phyloP scores from a whole-genome alignment of 2,113 vertebrate species.

The Bambusicola thoracicus region DNA sequence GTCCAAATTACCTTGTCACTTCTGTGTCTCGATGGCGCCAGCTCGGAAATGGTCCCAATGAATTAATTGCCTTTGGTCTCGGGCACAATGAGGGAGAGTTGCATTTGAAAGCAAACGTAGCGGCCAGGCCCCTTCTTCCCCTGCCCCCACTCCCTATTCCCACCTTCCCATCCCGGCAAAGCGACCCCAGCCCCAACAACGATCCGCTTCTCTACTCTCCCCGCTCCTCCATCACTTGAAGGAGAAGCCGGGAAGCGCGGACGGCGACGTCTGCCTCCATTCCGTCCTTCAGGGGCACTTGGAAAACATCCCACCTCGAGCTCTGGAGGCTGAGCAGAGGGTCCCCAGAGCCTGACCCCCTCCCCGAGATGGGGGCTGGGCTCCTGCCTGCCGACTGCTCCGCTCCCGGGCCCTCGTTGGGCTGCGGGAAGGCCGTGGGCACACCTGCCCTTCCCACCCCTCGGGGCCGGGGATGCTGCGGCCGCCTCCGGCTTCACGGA shows the following conservation, averaged over 20 bases:
- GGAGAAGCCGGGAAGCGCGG: background rate
- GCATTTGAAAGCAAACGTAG: constrained; percentile 80
- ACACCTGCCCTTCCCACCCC: background rate
- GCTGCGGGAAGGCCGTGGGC: background rate
- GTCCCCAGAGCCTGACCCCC: background rate
- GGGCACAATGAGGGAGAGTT: constrained; percentile 66
- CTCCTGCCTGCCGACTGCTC: background rate
- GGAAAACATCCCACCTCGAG: background rate
- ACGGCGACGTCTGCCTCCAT: background rate
- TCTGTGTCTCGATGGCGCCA: constrained; percentile 81
- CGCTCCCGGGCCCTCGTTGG: background rate
- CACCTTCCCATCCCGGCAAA: background rate
- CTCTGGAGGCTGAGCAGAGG: background rate
- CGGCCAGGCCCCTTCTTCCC: constrained; percentile 41
- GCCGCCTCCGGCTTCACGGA: background rate
- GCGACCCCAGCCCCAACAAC: background rate
- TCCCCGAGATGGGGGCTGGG: background rate
- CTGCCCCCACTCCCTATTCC: constrained; percentile 41
- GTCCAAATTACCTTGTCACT: constrained; percentile 82
- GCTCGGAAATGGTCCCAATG: constrained; percentile 81
- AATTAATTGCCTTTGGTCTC: constrained; percentile 82
- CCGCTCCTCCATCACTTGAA: constrained; percentile 24
- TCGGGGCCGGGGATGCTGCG: background rate
- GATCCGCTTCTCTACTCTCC: background rate
- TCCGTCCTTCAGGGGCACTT: background rate